Conservation (phyloP, 2,797 vertebrate genomes). For the Echeneis naucrates region DNA sequence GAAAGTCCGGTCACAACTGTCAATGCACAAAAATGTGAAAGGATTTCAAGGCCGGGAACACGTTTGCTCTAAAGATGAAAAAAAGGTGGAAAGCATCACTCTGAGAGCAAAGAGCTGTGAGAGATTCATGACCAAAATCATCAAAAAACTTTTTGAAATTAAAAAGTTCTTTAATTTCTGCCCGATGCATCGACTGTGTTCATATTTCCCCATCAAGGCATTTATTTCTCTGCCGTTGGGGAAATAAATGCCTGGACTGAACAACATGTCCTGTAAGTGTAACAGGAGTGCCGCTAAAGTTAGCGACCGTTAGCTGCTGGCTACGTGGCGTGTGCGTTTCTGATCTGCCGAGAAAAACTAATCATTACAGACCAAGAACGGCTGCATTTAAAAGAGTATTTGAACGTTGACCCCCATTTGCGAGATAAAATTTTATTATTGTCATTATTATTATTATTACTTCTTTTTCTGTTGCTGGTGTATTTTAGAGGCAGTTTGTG, state of each 20-base stretch:
- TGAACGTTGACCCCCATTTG: no score
- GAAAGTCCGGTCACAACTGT: slow-evolving; percentile 5
- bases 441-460: no score
- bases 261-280: no score
- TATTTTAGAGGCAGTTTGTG: neutral
- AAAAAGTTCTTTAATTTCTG: neutral
- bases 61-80: neutral
- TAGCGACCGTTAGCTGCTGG: neutral
- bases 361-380: no score
- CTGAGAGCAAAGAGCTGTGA: neutral
- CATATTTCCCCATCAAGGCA: no score
- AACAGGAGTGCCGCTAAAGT: neutral
- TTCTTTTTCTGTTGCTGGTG: neutral
- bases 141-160: neutral
- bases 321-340: no score
- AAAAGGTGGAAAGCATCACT: neutral
- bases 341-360: no score
- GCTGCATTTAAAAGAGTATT: no score
- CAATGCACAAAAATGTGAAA: slow-evolving; percentile 13
- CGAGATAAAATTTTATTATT: neutral
- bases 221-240: no score
- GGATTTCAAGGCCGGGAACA: slow-evolving; percentile 6
- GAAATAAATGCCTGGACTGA: no score
- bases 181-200: neutral
- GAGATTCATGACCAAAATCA: no score